Base-by-base conservation (phyloP, 2,797 vertebrate genomes). In the Pteropus rufus region DNA sequence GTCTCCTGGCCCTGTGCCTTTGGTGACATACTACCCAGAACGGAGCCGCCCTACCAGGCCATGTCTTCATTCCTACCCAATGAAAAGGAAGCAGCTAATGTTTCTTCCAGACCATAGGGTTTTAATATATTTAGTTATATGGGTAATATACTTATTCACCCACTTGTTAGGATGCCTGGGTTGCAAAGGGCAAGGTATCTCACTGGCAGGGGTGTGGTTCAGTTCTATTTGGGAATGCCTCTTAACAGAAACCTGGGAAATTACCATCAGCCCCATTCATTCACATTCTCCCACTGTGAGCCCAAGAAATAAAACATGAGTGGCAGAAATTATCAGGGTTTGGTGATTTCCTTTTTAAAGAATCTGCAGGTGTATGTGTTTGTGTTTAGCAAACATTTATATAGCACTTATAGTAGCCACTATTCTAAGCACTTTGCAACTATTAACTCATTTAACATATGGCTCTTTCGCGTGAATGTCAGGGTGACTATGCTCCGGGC, bases 341-440 rank as follows among this genome's bases (percentile, higher is more conserved):
- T 75, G 58, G 36, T 12, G 44, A 41, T 12, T 86, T 91, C 34
- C 72, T 60, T 41, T 86, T 76, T 41, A 52, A 56, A 90, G 36
- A 11, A 29, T 73, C 58, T 89, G 3, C 31, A 1, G 21, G 24
- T 7, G 2, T 10, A 0, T 76, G 44, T 86, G 7, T 36, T 26
- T 41, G 3, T 36, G 60, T 67, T 65, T 44, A 81, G 67, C 34
- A 62, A 91, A 54, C 58, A 83, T n/a, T 56, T 73, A 11, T 18
- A 3, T 44, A 23, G 9, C 39, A 56, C 54, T 91, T 91, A 39
- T 4, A 46, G 39, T 34, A 69, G 64, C 62, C 79, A 82, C 60
- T 56, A 56, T 84, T 95, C 76, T 85, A 39, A 95, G 70, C 36
- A 60, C 76, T 62, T 34, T 36, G 21, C 79, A 89, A 49, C 23